Evolutionary conservation across 2,797 vertebrate species (phyloP).

Genomic region (Podarcis lilfordi): DNA sequence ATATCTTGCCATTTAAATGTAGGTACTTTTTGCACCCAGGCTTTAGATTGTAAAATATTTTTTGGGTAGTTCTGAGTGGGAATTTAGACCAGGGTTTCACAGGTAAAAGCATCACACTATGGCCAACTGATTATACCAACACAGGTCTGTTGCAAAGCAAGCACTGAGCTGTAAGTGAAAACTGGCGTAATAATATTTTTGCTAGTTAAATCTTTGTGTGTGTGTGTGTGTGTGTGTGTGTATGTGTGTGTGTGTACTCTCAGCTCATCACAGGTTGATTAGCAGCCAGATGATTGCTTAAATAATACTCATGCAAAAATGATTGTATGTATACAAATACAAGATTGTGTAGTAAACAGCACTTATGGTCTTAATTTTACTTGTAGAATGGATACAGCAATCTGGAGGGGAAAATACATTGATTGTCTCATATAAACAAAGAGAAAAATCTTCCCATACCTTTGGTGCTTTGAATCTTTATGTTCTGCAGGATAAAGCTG

Average conservation of each 20-base stretch:
- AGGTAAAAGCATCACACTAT: background rate
- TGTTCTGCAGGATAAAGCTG: constrained; percentile 85
- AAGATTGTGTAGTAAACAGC: background rate
- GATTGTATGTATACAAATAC: background rate
- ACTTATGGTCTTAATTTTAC: background rate
- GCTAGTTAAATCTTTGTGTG: background rate
- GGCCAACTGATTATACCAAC: background rate
- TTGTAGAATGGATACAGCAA: background rate
- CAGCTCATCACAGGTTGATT: background rate
- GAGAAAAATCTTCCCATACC: constrained; percentile 72
- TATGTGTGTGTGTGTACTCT: background rate
- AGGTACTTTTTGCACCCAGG: background rate
- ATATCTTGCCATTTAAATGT: background rate
- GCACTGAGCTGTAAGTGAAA: background rate
- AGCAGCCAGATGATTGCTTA: background rate
- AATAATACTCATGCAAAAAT: background rate
- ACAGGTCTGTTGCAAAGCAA: background rate
- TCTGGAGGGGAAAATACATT: background rate
- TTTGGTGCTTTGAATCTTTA: background rate
- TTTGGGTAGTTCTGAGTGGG: background rate
- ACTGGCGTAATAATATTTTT: background rate
- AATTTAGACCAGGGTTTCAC: background rate
- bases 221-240: no score
- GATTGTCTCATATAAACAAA: background rate
- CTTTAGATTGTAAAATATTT: background rate